Evolutionary conservation across 2,888 invertebrate species (phyloP).

Genomic region (Phasia obesa): DNA sequence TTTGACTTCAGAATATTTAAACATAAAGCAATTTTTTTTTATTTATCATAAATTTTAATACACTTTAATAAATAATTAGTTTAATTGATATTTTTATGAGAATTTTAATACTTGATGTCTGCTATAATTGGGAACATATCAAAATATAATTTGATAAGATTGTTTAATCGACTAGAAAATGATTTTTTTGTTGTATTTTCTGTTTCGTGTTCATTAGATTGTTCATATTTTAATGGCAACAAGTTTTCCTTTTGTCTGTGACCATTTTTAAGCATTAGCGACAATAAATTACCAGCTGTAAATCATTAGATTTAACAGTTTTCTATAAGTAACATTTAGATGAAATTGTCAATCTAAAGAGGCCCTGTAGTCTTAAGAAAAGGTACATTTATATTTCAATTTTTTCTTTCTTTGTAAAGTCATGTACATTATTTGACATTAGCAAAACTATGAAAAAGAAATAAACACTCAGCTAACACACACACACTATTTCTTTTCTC

Average conservation of each 20-base stretch:
- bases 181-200: background rate
- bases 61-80: background rate
- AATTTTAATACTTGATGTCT: background rate
- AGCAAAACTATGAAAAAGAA: constrained; percentile 7
- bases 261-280: constrained; percentile 25
- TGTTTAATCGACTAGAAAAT: constrained; percentile 49
- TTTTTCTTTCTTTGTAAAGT: background rate
- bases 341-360: constrained; percentile 50
- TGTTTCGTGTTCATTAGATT: constrained; percentile 13
- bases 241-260: constrained; percentile 53
- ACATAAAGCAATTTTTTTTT: background rate
- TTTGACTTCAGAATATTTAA: background rate
- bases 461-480: constrained; percentile 1
- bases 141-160: background rate
- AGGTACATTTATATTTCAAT: constrained; percentile 17
- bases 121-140: constrained; percentile 13
- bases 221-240: constrained; percentile 66
- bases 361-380: constrained; percentile 16
- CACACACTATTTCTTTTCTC: constrained; percentile 2
- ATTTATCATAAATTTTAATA: background rate
- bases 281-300: constrained; percentile 57
- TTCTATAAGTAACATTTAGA: constrained; percentile 49
- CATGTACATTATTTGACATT: constrained; percentile 22
- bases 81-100: background rate
- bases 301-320: constrained; percentile 26